Conservation (phyloP, 2,797 vertebrate genomes). For the Triplophysa bombifrons region DNA sequence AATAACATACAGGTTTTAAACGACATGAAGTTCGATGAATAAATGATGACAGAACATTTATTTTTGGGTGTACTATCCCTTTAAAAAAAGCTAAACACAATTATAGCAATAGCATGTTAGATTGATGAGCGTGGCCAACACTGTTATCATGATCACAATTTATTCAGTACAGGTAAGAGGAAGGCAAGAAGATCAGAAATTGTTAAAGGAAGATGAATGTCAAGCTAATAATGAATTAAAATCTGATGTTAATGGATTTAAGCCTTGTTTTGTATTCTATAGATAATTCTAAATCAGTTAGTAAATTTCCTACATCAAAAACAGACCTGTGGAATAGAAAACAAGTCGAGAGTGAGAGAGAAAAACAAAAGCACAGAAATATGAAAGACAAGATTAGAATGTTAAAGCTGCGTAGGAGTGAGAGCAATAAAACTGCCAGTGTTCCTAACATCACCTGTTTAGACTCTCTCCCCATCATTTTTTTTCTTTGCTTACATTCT, state of each 20-base stretch:
- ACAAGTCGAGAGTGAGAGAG: not conserved
- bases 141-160: slow-evolving; percentile 22
- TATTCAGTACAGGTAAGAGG: not conserved
- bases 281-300: not conserved
- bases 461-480: not conserved
- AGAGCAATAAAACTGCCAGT: slow-evolving; percentile 4
- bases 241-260: not conserved
- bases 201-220: not conserved
- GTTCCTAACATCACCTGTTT: slow-evolving; percentile 35
- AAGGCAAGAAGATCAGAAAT: not conserved
- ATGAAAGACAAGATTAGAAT: slow-evolving; percentile 34
- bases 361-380: slow-evolving; percentile 1
- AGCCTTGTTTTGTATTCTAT: not conserved
- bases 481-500: slow-evolving; percentile 16
- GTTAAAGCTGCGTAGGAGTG: slow-evolving; percentile 14
- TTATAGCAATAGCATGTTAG: not conserved
- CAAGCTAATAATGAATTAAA: not conserved
- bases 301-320: not conserved
- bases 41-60: too few species aligned
- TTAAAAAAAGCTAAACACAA: not conserved
- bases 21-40: too few species aligned
- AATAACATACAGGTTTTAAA: too few species aligned
- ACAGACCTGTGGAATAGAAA: not conserved
- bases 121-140: slow-evolving; percentile 14
- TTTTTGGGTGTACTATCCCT: not conserved